Conservation (phyloP, 2,888 invertebrate species). For the Deilephila porcellus region DNA sequence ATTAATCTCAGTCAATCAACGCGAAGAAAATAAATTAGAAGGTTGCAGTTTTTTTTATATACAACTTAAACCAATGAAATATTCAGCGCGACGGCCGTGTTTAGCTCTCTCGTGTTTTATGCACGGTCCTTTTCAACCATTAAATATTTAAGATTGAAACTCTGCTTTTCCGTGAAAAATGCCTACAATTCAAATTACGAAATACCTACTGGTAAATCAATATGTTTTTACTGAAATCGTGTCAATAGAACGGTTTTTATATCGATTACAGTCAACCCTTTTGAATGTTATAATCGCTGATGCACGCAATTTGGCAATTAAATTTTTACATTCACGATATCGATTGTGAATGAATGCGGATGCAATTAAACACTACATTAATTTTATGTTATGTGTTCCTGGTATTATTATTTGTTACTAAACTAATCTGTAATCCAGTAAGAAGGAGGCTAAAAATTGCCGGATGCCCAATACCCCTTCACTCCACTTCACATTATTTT, state of each 20-base stretch:
- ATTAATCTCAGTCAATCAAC: constrained; percentile 10
- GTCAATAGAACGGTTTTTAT: background rate
- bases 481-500: no score
- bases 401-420: no score
- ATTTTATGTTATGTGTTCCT: background rate
- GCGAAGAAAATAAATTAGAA: constrained; percentile 18
- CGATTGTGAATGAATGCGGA: background rate
- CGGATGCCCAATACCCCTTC: no score
- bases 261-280: background rate
- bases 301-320: background rate
- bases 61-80: background rate
- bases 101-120: constrained; percentile 11
- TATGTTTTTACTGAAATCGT: no score
- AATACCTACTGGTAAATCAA: background rate
- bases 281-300: background rate
- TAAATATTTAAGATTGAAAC: background rate
- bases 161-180: background rate
- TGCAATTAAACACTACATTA: background rate
- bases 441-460: no score
- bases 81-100: background rate
- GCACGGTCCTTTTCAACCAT: background rate
- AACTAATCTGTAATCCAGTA: no score
- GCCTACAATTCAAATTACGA: background rate
- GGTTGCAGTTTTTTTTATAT: constrained; percentile 9
- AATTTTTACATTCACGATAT: background rate